Evolutionary conservation across 2,113 vertebrate species (phyloP), one percentile per base, ranked within the genome.

Genomic region (Chunga burmeisteri): DNA sequence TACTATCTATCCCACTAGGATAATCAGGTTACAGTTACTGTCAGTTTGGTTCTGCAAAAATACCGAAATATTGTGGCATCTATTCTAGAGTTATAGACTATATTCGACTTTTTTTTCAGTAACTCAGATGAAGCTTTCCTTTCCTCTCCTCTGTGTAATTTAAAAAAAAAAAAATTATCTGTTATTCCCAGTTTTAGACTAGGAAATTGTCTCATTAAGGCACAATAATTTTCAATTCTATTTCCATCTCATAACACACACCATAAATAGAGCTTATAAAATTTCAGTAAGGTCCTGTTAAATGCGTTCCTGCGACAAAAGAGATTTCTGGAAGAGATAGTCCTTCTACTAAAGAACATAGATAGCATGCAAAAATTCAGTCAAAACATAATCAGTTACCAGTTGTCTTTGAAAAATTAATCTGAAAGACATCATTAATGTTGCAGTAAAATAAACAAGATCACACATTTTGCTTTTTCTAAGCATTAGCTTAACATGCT

Each of bases 401-500:
- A 93, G 66, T 50, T 80, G 61, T 23, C 77, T 95, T 53, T 63
- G 16, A 87, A 95, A 96, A 95, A 89, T 65, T 62, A 81, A 50
- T 89, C 71, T 81, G 81, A 80, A 91, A 87, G 56, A 89, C 67
- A 86, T 80, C 73, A 90, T 81, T 95, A 96, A 92, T 19, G 38
- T 47, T 92, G 85, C 56, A 93, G 49, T 90, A 95, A 87, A 97
- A 84, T 56, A 68, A 93, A 94, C 29, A 49, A 78, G 72, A 74
- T 81, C 52, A 89, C 80, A 95, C 13, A 58, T 73, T 73, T 78
- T 86, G 55, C 55, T 67, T 95, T 93, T 90, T 90, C 66, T 96
- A 72, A 89, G 88, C 93, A 95, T 92, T 88, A 93, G 73, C 85
- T 90, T 87, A 88, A 94, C 95, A 96, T 97, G 97, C 96, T 97